Base-by-base conservation (phyloP, 2,113 vertebrate species). In the Leptosomus discolor region DNA sequence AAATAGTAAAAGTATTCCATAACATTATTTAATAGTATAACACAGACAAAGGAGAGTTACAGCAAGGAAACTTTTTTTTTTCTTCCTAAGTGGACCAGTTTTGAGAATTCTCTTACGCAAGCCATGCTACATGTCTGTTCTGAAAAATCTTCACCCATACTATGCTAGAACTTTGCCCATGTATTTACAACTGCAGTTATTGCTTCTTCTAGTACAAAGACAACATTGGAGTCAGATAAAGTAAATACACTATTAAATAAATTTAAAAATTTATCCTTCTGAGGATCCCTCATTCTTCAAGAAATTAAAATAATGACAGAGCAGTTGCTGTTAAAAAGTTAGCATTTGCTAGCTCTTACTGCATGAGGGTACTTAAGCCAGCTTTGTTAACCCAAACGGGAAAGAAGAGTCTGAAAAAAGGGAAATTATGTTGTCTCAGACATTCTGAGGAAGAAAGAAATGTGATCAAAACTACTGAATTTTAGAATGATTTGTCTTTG, bases 321-420 rank as follows among this genome's bases (percentile, higher is more conserved):
- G 45, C 45, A 87, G 56, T 74, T 77, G 69, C 93, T 93, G 74
- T 85, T 88, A 71, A 90, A 77, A 95, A 91, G 74, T 64, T 94
- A 85, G 29, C 71, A 93, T 93, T 96, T 90, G 81, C 65, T 84
- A 87, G 26, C 34, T 76, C 65, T 93, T 75, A 71, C 48, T 64
- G 26, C 73, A 51, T 71, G 51, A 92, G 43, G 22, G 51, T 75
- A 85, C 50, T 92, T 89, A 95, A 95, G 29, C 37, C 53, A 70
- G 45, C 50, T 93, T 65, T 77, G 37, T 86, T 89, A 86, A 91
- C 26, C 30, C 30, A 80, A 76, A 73, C 8, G 34, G 24, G 34
- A 88, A 27, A 41, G 21, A 34, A 34, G 20, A 45, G 7, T 51
- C 36, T 83, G 41, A 48, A 96, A 88, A 67, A 68, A 34, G 10